These are phyloP conservation scores for Archilochus colubris DNA, from an alignment of 2,113 vertebrate genomes.

Conservation along the genomic window DNA sequence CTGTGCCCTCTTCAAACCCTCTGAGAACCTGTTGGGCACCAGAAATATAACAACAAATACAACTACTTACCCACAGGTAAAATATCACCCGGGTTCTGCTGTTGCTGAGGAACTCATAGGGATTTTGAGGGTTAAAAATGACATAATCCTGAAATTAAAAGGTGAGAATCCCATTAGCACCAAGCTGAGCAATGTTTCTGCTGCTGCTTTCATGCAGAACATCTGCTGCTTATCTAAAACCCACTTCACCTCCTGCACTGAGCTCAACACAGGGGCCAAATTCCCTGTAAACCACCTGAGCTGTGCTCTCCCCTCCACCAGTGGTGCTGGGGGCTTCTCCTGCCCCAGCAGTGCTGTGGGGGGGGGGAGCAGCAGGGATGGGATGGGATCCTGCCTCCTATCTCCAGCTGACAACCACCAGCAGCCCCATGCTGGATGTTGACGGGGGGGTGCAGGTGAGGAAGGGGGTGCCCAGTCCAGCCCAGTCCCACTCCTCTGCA, in stretches of 20 bases:
- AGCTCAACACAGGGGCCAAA: background rate
- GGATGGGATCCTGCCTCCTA: background rate
- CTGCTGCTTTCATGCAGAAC: background rate
- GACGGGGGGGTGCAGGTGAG: background rate
- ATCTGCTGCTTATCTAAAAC: background rate
- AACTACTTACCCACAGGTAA: slow-evolving; percentile 85
- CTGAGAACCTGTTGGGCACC: background rate
- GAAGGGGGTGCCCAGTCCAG: background rate
- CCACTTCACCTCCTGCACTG: background rate
- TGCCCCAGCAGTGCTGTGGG: background rate
- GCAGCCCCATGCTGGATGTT: rapidly evolving
- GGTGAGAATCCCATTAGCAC: background rate
- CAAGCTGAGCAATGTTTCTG: background rate
- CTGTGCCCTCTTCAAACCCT: too few species aligned
- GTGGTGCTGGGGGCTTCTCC: background rate
- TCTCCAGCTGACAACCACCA: background rate
- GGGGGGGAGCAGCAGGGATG: background rate
- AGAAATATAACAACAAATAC: rapidly evolving
- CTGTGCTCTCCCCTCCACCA: background rate
- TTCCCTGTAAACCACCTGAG: background rate
- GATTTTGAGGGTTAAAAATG: slow-evolving; percentile 82
- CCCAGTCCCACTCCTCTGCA: background rate
- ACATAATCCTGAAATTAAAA: slow-evolving; percentile 77
- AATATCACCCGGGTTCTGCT: slow-evolving; percentile 84
- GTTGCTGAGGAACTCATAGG: slow-evolving; percentile 86